These are phyloP conservation scores for Hirtodrosophila histrioides DNA, from an alignment of 2,888 invertebrate species.

Conservation along the genomic window DNA sequence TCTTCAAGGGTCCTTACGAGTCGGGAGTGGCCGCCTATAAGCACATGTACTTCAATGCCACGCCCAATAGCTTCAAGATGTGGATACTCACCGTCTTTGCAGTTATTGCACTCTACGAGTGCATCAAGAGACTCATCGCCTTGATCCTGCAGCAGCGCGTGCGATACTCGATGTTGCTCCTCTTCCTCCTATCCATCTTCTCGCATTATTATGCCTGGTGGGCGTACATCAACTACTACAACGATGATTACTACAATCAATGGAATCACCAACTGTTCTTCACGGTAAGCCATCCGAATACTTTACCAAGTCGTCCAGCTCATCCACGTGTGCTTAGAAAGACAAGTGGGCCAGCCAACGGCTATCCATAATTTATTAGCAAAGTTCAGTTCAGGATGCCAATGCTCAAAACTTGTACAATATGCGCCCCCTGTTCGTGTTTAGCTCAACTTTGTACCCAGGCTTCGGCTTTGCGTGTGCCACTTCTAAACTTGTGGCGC, in stretches of 20 bases:
- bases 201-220: slow-evolving; percentile 90
- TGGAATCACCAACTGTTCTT: slow-evolving; percentile 89
- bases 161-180: slow-evolving; percentile 87
- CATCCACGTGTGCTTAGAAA: slow-evolving; percentile 23
- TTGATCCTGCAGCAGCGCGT: slow-evolving; percentile 85
- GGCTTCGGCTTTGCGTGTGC: slow-evolving; percentile 29
- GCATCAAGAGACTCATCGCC: slow-evolving; percentile 86
- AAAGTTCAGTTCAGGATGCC: slow-evolving; percentile 58
- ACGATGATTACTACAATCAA: slow-evolving; percentile 89
- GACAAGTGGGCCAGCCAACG: slow-evolving; percentile 17
- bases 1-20: slow-evolving; percentile 90
- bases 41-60: slow-evolving; percentile 89
- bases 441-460: slow-evolving; percentile 35
- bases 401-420: slow-evolving; percentile 67
- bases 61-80: slow-evolving; percentile 88
- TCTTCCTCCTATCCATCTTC: slow-evolving; percentile 87
- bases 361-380: slow-evolving; percentile 66
- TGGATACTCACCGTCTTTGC: slow-evolving; percentile 87
- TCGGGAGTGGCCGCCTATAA: slow-evolving; percentile 89
- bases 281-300: slow-evolving; percentile 82
- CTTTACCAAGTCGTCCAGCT: slow-evolving; percentile 17
- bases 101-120: slow-evolving; percentile 87
- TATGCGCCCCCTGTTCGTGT: slow-evolving; percentile 40
- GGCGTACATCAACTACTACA: slow-evolving; percentile 89
- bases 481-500: slow-evolving; percentile 41